A percentile compares a stretch with the other conserved stretches of the same genome.
Evolutionary conservation across 1,140 invertebrate genomes (phyloP).

Genomic region (Proales similis): DNA sequence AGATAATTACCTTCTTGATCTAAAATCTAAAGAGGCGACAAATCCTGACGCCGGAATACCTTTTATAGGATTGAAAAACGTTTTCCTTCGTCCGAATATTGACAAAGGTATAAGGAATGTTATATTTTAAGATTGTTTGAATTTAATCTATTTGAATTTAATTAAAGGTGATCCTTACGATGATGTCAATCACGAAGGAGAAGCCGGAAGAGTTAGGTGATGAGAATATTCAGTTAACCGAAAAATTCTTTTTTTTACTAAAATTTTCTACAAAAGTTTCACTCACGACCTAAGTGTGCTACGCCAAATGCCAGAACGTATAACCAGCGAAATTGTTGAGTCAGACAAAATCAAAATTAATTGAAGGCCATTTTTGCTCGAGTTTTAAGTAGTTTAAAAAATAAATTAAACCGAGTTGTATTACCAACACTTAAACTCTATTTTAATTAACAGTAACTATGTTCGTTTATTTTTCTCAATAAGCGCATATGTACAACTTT

Average conservation of each 20-base stretch:
- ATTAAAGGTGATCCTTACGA: conserved; percentile 37
- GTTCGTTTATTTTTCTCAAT: no score
- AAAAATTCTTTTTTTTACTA: neutral
- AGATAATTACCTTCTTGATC: conserved; percentile 32
- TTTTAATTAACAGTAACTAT: no score
- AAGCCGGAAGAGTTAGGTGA: conserved; percentile 28
- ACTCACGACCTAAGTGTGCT: conserved; percentile 27
- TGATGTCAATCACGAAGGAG: conserved; percentile 35
- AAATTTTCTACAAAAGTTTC: conserved; percentile 2
- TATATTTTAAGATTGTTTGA: no score
- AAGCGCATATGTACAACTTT: no score
- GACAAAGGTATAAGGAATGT: no score
- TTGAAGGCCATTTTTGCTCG: neutral
- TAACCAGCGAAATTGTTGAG: conserved; percentile 4
- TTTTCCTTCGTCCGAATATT: conserved; percentile 34
- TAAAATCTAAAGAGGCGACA: conserved; percentile 33
- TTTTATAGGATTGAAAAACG: conserved; percentile 36
- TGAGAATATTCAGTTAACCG: neutral
- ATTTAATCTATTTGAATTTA: no score
- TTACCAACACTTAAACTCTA: no score
- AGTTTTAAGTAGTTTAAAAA: neutral
- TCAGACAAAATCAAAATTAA: conserved; percentile 15
- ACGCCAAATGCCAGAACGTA: conserved; percentile 27
- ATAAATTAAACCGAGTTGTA: no score
- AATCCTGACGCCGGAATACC: conserved; percentile 36